Conservation (phyloP, 2,797 vertebrate species). For the Anguilla pacifica region DNA sequence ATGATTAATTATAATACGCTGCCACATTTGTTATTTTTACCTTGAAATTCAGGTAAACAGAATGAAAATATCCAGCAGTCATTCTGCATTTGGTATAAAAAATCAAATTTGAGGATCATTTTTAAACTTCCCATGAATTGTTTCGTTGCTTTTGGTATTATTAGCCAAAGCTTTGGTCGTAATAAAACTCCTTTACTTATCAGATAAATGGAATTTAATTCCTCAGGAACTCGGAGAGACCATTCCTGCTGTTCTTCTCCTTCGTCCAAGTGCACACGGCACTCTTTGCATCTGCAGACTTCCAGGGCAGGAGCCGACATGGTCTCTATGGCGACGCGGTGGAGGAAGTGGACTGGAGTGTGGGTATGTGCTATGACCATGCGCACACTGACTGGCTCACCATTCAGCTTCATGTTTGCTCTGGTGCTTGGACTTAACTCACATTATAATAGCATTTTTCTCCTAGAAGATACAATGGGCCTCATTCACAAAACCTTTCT, state of each 20-base stretch:
- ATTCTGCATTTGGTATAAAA: background rate
- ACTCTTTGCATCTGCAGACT: constrained; percentile 73
- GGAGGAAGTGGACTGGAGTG: constrained; percentile 91
- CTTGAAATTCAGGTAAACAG: background rate
- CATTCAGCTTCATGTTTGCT: background rate
- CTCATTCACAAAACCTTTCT: no score
- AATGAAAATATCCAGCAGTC: background rate
- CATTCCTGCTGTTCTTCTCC: constrained; percentile 84
- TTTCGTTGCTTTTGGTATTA: background rate
- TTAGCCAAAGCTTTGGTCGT: background rate
- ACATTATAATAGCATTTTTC: no score
- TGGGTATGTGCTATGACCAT: constrained; percentile 71
- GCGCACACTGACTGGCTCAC: background rate
- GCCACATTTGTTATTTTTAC: background rate
- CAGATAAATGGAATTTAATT: constrained; percentile 28
- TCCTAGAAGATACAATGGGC: no score
- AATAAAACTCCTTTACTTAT: background rate
- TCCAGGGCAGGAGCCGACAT: constrained; percentile 79
- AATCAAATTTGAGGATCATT: background rate
- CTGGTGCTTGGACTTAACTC: background rate
- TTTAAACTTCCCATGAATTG: background rate
- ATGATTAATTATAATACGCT: background rate
- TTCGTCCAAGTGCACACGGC: constrained; percentile 89
- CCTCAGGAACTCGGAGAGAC: constrained; percentile 67
- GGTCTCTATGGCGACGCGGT: constrained; percentile 84